A percentile compares a stretch with the other conserved stretches of the same genome.
Evolutionary conservation across 1,140 invertebrate genomes (phyloP).

Genomic region (Lepidurus arcticus): DNA sequence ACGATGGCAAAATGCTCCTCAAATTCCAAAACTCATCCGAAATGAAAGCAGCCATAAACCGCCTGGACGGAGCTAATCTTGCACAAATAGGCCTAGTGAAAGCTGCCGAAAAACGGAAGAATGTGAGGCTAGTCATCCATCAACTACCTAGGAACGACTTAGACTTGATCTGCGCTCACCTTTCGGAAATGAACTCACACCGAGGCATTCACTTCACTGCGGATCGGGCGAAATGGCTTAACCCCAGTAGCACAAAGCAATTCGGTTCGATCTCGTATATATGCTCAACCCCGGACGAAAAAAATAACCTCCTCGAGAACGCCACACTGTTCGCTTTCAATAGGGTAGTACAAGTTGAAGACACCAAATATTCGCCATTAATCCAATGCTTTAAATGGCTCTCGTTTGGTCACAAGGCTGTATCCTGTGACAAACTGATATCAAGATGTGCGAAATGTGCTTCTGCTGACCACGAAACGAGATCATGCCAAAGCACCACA

Average conservation of each 20-base stretch:
- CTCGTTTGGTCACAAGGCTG: conserved; percentile 12
- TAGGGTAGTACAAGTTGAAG: background rate
- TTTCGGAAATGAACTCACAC: conserved; percentile 5
- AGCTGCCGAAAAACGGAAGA: background rate
- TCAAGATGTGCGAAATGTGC: conserved; percentile 15
- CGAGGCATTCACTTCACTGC: background rate
- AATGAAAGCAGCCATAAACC: background rate
- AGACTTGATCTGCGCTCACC: background rate
- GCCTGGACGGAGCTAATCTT: background rate
- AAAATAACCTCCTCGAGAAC: background rate
- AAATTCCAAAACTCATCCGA: background rate
- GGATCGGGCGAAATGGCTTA: background rate
- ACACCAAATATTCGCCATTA: background rate
- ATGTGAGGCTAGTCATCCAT: conserved; percentile 5
- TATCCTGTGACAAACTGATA: background rate
- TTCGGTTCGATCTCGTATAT: background rate
- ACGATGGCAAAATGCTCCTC: conserved; percentile 5
- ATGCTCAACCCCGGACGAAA: background rate
- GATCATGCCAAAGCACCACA: background rate
- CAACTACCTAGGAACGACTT: background rate
- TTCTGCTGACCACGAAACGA: background rate
- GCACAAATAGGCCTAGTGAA: conserved; percentile 10
- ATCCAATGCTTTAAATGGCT: conserved; percentile 18
- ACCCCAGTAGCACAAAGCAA: background rate
- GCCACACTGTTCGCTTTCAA: conserved; percentile 5